Evolutionary conservation across 2,113 vertebrate genomes (phyloP).

Genomic region (Herpetotheres cachinnans): DNA sequence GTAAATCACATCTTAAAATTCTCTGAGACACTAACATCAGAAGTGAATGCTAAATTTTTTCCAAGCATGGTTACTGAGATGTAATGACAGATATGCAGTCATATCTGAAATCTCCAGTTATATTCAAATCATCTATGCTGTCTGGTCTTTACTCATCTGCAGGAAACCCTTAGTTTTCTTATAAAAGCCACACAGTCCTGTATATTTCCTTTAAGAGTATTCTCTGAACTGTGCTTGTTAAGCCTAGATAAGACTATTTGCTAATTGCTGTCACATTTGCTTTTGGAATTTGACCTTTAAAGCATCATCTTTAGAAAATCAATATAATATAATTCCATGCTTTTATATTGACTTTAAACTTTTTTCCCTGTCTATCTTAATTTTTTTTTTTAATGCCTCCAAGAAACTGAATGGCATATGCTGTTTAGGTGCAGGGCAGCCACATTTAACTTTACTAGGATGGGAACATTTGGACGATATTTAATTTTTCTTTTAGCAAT

Average conservation of each 20-base stretch:
- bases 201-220: neutral
- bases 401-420: neutral
- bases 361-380: neutral
- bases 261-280: neutral
- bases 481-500: neutral
- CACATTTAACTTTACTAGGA: neutral
- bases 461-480: neutral
- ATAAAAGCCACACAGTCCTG: neutral
- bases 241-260: neutral
- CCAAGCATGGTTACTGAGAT: neutral
- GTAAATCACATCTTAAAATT: neutral
- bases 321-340: neutral
- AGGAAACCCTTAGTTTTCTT: neutral
- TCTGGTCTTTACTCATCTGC: neutral
- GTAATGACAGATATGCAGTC: neutral
- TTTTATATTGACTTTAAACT: neutral
- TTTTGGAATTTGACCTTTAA: neutral
- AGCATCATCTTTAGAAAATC: neutral
- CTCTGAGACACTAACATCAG: accelerated
- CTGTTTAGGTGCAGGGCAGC: neutral
- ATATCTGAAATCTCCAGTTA: neutral
- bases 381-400: neutral
- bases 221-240: neutral
- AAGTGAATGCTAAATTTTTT: neutral
- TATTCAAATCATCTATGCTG: neutral